Evolutionary conservation across 2,797 vertebrate genomes (phyloP).

Genomic region (Okamejei kenojei): DNA sequence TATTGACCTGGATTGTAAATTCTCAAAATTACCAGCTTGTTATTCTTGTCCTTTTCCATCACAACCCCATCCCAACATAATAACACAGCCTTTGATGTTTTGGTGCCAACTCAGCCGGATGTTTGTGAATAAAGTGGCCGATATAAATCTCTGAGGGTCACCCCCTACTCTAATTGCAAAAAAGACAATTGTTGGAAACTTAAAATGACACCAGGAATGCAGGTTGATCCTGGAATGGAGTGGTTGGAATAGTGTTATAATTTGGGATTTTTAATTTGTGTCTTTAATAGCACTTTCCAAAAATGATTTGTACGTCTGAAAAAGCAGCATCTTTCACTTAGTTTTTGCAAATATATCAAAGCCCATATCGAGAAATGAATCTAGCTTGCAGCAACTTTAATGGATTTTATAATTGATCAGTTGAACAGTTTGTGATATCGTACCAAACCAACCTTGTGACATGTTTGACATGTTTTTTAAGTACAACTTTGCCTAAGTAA

Average conservation of each 20-base stretch:
- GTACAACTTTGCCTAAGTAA: background rate
- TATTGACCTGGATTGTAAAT: background rate
- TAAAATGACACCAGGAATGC: background rate
- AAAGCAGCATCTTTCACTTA: constrained; percentile 6
- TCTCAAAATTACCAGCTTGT: background rate
- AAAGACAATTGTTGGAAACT: background rate
- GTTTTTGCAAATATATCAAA: background rate
- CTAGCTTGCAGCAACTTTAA: background rate
- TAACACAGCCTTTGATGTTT: background rate
- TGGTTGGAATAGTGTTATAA: background rate
- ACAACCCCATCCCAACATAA: background rate
- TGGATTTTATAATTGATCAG: background rate
- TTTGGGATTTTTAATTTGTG: background rate
- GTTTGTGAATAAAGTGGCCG: background rate
- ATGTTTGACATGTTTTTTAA: background rate
- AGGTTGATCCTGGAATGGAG: background rate
- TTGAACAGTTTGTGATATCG: no score
- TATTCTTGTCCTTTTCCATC: background rate
- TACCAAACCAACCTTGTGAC: background rate
- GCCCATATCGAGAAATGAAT: background rate
- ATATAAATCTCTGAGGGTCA: background rate
- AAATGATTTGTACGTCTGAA: background rate
- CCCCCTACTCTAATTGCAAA: no score
- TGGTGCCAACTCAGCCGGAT: background rate
- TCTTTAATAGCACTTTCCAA: background rate